Evolutionary conservation across 2,113 vertebrate species (phyloP).

Genomic region (Struthidea cinerea): DNA sequence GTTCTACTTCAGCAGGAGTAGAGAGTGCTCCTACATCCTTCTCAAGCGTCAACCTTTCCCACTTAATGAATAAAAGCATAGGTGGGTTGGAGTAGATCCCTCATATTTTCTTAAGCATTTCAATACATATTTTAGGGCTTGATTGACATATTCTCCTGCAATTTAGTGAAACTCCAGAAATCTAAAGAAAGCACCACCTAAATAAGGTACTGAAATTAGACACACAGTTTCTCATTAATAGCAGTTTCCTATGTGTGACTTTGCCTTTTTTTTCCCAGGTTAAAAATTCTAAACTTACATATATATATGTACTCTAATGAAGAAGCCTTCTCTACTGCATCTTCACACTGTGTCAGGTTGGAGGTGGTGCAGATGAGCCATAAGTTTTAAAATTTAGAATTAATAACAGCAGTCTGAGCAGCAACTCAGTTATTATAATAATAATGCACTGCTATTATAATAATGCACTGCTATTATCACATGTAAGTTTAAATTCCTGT

Average conservation of each 20-base stretch:
- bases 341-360: not conserved
- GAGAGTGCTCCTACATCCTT: fast-evolving
- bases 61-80: not conserved
- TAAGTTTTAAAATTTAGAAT: not conserved
- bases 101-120: not conserved
- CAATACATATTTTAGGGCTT: not conserved
- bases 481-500: not conserved
- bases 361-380: not conserved
- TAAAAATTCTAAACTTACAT: not conserved
- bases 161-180: not conserved
- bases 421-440: not conserved
- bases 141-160: not conserved
- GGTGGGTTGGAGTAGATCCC: fast-evolving
- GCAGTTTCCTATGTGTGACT: not conserved
- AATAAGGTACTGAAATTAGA: not conserved
- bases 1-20: not conserved
- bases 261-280: not conserved
- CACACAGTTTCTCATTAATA: not conserved
- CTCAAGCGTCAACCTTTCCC: not conserved
- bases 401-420: not conserved
- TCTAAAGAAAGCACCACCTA: not conserved
- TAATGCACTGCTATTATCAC: not conserved
- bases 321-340: not conserved
- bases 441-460: no score
- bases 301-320: not conserved